Evolutionary conservation across 1,140 invertebrate genomes (phyloP).

Genomic region (Dendrolimus kikuchii): DNA sequence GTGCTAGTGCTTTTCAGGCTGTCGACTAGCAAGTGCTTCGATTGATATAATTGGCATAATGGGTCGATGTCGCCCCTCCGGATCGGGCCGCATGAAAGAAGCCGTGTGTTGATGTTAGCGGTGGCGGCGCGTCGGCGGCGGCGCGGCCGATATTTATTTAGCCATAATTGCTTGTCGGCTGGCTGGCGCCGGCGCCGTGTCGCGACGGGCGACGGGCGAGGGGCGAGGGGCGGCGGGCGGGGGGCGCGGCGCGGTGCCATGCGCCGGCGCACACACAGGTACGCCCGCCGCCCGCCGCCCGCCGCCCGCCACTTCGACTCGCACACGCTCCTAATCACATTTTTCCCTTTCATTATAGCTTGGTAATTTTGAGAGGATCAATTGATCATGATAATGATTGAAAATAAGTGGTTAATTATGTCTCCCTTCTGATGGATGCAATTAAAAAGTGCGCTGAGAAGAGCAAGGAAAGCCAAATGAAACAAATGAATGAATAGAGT

Average conservation of each 20-base stretch:
- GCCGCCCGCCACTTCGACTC: slow-evolving; percentile 52
- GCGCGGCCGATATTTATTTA: slow-evolving; percentile 68
- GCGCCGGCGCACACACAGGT: slow-evolving; percentile 49
- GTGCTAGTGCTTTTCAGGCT: too few relatives aligned
- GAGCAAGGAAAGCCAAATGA: too few relatives aligned
- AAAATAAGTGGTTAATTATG: too few relatives aligned
- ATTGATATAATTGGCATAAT: background rate
- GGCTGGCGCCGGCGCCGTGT: slow-evolving; percentile 61
- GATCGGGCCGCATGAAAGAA: slow-evolving; percentile 26
- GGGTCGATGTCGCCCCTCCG: slow-evolving; percentile 39
- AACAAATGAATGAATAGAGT: too few relatives aligned
- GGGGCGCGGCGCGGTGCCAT: slow-evolving; percentile 13
- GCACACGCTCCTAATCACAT: slow-evolving; percentile 55
- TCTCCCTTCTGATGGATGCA: too few relatives aligned
- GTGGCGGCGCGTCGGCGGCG: slow-evolving; percentile 25
- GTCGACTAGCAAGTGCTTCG: too few relatives aligned
- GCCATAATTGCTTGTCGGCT: slow-evolving; percentile 66
- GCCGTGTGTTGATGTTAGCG: slow-evolving; percentile 50
- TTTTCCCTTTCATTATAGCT: slow-evolving; percentile 51
- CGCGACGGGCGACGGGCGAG: slow-evolving; percentile 38
- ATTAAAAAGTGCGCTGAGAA: too few relatives aligned
- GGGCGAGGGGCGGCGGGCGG: slow-evolving; percentile 15
- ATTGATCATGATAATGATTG: slow-evolving; percentile 30
- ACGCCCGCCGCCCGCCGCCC: slow-evolving; percentile 33
- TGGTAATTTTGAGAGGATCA: slow-evolving; percentile 50